phyloP scores from a whole-genome alignment of 2,888 invertebrate genomes.

The Tipula lateralis region DNA sequence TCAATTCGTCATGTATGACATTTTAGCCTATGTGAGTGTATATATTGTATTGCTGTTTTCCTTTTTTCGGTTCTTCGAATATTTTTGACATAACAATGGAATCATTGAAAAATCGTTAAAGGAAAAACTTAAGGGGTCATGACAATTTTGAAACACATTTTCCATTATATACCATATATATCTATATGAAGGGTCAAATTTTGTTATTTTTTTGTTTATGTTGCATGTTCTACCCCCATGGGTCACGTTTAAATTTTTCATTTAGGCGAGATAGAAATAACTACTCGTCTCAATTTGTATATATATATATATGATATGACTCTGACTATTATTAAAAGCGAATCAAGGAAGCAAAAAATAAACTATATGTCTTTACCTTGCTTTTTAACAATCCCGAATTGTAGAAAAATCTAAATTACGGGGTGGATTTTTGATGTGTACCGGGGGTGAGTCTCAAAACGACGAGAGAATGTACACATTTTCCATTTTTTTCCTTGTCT shows the following conservation, averaged over 20 bases:
- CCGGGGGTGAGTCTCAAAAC: background rate
- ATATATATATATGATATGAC: background rate
- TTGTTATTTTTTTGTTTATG: background rate
- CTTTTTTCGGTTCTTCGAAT: background rate
- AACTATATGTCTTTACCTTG: background rate
- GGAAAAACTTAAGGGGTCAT: constrained; percentile 11
- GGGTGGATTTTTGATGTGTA: background rate
- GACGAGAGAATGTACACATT: background rate
- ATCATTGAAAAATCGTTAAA: background rate
- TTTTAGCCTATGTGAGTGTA: background rate
- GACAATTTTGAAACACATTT: background rate
- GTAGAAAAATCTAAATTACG: background rate
- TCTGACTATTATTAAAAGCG: background rate
- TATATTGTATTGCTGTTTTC: background rate
- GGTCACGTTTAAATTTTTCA: background rate
- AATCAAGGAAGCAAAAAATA: background rate
- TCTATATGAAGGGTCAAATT: background rate
- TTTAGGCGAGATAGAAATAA: background rate
- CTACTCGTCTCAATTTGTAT: background rate
- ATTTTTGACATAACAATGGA: background rate
- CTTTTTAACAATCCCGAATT: background rate
- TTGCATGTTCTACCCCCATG: background rate
- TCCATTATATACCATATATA: background rate
- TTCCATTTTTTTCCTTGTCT: background rate
- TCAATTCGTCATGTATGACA: constrained; percentile 28